Conservation (phyloP, 1,140 invertebrate genomes). For the Metopolophium dirhodum region DNA sequence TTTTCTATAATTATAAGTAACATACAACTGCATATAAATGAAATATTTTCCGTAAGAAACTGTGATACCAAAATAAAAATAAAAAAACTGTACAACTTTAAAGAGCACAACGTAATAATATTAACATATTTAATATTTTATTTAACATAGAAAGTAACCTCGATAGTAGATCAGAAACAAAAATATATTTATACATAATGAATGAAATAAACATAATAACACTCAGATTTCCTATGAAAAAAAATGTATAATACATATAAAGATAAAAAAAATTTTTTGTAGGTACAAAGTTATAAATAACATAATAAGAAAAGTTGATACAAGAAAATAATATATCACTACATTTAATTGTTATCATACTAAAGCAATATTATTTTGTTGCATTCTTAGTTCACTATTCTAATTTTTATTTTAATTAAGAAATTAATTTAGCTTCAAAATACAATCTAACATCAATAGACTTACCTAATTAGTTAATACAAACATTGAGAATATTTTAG, state of each 20-base stretch:
- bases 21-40: background rate
- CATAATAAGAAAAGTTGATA: background rate
- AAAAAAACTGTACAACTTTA: background rate
- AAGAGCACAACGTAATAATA: background rate
- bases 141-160: background rate
- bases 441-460: background rate
- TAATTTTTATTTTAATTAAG: background rate
- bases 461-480: background rate
- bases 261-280: conserved; percentile 1
- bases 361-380: background rate
- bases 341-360: background rate
- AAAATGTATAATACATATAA: background rate
- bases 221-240: background rate
- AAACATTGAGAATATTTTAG: background rate
- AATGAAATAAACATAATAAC: background rate
- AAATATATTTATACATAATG: background rate
- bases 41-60: background rate
- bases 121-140: background rate
- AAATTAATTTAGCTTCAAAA: background rate
- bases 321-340: background rate
- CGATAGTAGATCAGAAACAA: background rate
- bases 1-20: background rate
- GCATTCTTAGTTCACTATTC: background rate
- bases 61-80: background rate
- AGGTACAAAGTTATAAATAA: background rate